phyloP scores from a whole-genome alignment of 2,888 invertebrate genomes.

The Drosophila nr. fundita region DNA sequence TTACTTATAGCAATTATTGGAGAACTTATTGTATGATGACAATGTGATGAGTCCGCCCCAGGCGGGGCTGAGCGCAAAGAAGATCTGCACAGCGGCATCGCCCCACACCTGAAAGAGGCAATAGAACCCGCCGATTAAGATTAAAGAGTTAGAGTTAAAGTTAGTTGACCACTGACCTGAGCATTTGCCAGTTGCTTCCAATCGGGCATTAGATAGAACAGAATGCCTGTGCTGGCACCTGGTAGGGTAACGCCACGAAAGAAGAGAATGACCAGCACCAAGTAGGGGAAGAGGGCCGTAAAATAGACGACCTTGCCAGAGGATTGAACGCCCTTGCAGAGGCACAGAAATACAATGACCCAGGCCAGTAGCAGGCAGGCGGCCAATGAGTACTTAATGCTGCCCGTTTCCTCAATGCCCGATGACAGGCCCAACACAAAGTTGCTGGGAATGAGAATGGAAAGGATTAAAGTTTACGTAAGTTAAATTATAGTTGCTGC shows the following conservation, averaged over 20 bases:
- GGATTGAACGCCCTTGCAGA: conserved; percentile 92
- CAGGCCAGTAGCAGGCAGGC: conserved; percentile 91
- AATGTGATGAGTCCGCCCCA: conserved; percentile 95
- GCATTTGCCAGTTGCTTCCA: conserved; percentile 90
- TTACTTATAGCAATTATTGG: conserved; percentile 92
- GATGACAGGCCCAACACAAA: conserved; percentile 87
- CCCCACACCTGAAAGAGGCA: conserved; percentile 89
- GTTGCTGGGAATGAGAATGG: conserved; percentile 84
- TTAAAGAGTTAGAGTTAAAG: too few species aligned
- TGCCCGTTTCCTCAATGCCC: conserved; percentile 90
- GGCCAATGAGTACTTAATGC: conserved; percentile 89
- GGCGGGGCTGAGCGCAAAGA: conserved; percentile 93
- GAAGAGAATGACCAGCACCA: conserved; percentile 91
- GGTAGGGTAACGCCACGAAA: conserved; percentile 92
- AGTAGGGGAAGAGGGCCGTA: conserved; percentile 91
- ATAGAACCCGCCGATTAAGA: background rate
- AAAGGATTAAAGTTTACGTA: conserved; percentile 1
- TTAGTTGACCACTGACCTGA: conserved; percentile 85
- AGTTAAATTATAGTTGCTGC: background rate
- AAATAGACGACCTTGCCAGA: conserved; percentile 93
- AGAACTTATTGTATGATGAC: conserved; percentile 93
- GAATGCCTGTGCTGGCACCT: conserved; percentile 91
- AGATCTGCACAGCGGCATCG: conserved; percentile 94
- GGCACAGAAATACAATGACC: conserved; percentile 91
- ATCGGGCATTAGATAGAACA: conserved; percentile 92